These are phyloP conservation scores for Paradisaea rubra DNA, from an alignment of 2,113 vertebrate species.

Conservation along the genomic window DNA sequence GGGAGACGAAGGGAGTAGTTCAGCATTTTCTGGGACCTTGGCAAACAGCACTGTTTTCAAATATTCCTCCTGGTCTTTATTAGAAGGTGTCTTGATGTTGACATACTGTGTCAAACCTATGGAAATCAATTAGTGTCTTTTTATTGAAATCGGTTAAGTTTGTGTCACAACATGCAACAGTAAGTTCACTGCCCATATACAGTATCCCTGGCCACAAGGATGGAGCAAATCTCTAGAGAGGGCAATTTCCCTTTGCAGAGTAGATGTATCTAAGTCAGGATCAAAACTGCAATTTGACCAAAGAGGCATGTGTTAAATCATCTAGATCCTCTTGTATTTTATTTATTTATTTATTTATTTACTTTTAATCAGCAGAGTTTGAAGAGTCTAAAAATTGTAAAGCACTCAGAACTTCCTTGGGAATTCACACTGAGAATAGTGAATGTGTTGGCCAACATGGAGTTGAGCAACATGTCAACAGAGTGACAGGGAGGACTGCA, in stretches of 20 bases:
- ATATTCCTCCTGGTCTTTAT: not conserved
- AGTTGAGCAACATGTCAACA: not conserved
- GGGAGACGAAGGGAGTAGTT: not conserved
- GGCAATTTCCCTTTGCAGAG: not conserved
- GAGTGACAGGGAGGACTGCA: not conserved
- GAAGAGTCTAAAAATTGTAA: not conserved
- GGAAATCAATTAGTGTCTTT: not conserved
- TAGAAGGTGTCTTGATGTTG: not conserved
- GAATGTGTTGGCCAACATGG: not conserved
- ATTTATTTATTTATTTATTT: not conserved
- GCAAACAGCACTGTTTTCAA: not conserved
- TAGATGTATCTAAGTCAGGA: not conserved
- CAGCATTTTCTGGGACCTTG: not conserved
- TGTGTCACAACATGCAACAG: not conserved
- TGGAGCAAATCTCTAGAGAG: not conserved
- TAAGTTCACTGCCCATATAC: not conserved
- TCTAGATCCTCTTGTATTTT: not conserved
- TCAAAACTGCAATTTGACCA: not conserved
- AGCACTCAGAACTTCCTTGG: not conserved
- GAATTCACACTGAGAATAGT: not conserved
- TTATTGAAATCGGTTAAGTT: not conserved
- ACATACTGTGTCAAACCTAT: not conserved
- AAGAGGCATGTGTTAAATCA: not conserved
- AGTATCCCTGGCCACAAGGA: not conserved
- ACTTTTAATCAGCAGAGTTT: not conserved